Percentiles rank a stretch among this genome's conserved stretches.
phyloP scores from a whole-genome alignment of 2,797 vertebrate genomes.

The Sebastiscus tertius region DNA sequence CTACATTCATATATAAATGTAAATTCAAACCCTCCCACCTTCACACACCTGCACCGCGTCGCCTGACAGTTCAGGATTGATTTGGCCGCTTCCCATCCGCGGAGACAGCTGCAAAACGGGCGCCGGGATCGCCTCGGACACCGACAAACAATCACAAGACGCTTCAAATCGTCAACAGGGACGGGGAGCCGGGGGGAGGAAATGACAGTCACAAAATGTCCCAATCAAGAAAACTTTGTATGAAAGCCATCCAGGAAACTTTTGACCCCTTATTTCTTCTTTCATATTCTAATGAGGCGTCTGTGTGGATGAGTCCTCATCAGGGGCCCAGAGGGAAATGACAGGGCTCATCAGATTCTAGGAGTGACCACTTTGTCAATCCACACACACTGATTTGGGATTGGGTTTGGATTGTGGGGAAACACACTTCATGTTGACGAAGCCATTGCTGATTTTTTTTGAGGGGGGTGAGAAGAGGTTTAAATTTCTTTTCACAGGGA shows the following conservation, averaged over 20 bases:
- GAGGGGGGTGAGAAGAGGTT: background rate
- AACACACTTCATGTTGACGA: constrained; percentile 60
- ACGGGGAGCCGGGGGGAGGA: background rate
- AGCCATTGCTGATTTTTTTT: constrained; percentile 55
- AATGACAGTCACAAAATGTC: constrained; percentile 65
- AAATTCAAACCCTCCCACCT: constrained; percentile 56
- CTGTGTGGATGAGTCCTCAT: constrained; percentile 52
- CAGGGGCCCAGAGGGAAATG: constrained; percentile 54
- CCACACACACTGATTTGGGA: constrained; percentile 67
- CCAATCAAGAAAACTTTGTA: constrained; percentile 70
- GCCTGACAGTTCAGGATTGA: constrained; percentile 82
- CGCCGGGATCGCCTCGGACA: constrained; percentile 58
- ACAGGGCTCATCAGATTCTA: constrained; percentile 62
- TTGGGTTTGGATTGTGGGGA: constrained; percentile 52
- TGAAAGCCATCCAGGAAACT: constrained; percentile 61
- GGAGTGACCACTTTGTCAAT: constrained; percentile 64
- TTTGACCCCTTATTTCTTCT: constrained; percentile 66
- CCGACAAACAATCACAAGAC: constrained; percentile 60
- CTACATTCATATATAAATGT: constrained; percentile 85
- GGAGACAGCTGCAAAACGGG: constrained; percentile 52
- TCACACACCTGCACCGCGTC: constrained; percentile 45
- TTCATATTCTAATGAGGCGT: constrained; percentile 69
- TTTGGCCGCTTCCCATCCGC: constrained; percentile 64
- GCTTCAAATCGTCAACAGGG: constrained; percentile 47
- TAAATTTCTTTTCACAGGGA: background rate